A percentile compares a stretch with the other conserved stretches of the same genome.
These are phyloP conservation scores for Anthopleura sola DNA, from an alignment of 64 coral and sea anemone genomes.

Conservation along the genomic window DNA sequence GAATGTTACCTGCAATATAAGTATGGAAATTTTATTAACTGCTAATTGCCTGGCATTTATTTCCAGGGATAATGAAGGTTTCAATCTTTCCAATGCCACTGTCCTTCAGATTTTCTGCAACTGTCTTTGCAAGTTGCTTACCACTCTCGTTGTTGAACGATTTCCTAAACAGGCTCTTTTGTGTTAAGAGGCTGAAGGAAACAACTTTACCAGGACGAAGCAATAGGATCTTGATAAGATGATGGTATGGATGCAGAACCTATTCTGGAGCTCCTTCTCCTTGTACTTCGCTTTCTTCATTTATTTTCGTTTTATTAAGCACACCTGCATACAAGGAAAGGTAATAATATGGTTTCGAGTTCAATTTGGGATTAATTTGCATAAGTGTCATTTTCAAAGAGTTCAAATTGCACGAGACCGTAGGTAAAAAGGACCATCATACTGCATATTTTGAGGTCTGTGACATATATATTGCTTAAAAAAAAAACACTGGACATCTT, in stretches of 20 bases:
- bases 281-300: background rate
- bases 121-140: background rate
- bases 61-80: background rate
- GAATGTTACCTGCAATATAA: background rate
- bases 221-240: background rate
- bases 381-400: too few species aligned
- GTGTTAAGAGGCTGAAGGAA: background rate
- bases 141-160: background rate
- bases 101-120: background rate
- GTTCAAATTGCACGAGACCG: too few species aligned
- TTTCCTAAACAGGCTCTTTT: background rate
- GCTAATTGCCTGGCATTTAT: background rate
- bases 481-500: too few species aligned
- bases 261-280: background rate
- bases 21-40: background rate
- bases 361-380: too few species aligned
- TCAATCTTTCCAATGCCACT: background rate
- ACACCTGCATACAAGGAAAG: background rate
- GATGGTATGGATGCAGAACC: background rate
- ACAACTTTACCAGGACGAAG: background rate
- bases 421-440: too few species aligned
- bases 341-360: too few species aligned
- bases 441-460: too few species aligned
- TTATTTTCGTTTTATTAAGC: background rate
- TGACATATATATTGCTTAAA: too few species aligned